Evolutionary conservation across 2,888 invertebrate genomes (phyloP).

Genomic region (Tigriopus californicus): DNA sequence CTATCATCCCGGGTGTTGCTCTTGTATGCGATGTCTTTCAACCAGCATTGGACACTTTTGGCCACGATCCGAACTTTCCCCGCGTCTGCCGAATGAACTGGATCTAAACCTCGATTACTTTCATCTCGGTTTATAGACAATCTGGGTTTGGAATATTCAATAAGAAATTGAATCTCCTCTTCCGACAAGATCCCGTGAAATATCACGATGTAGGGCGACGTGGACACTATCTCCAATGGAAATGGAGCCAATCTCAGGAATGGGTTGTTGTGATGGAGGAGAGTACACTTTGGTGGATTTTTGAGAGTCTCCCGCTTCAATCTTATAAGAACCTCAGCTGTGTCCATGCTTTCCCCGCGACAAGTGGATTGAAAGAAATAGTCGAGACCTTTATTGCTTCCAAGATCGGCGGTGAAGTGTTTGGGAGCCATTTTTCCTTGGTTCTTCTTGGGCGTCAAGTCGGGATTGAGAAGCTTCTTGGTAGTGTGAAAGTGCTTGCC

Average conservation of each 20-base stretch:
- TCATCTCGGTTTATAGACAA: neutral
- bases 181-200: neutral
- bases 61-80: neutral
- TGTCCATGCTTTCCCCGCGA: too few relatives aligned
- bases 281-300: neutral
- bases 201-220: neutral
- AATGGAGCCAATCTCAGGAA: constrained; percentile 1
- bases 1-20: neutral
- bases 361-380: too few relatives aligned
- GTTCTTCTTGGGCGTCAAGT: too few relatives aligned
- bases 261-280: constrained; percentile 1
- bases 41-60: constrained; percentile 6
- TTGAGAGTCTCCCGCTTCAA: too few relatives aligned
- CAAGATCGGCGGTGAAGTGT: too few relatives aligned
- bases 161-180: neutral
- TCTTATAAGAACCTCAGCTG: too few relatives aligned
- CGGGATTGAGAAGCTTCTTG: too few relatives aligned
- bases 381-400: too few relatives aligned
- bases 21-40: neutral
- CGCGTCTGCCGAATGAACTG: neutral
- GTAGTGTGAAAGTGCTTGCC: too few relatives aligned
- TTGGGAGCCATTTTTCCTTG: too few relatives aligned
- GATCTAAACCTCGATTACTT: neutral
- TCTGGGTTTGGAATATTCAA: neutral
- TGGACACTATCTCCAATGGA: neutral